phyloP scores from a whole-genome alignment of 2,888 invertebrate species.

The Andrena flavipes region DNA sequence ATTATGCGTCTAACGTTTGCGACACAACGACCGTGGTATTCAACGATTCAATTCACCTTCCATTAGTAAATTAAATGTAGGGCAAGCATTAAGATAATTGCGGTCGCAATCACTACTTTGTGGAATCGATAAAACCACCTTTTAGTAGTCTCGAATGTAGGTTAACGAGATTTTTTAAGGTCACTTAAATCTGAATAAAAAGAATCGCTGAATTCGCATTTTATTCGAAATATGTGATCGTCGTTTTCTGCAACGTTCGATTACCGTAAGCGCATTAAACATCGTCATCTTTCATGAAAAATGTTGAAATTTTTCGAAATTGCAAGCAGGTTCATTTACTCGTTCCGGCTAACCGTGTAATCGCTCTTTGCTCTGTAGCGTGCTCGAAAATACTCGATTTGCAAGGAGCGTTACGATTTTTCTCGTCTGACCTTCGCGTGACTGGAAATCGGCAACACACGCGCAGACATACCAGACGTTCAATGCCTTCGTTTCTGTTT shows the following conservation, averaged over 20 bases:
- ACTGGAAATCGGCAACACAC: constrained; percentile 44
- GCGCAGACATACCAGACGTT: neutral
- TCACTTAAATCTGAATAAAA: too few relatives aligned
- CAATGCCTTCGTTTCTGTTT: constrained; percentile 17
- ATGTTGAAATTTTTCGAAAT: constrained; percentile 12
- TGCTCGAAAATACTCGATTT: constrained; percentile 23
- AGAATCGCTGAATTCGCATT: too few relatives aligned
- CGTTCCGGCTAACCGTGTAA: neutral
- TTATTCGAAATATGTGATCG: too few relatives aligned
- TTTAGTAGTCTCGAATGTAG: constrained; percentile 38
- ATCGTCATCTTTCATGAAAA: neutral
- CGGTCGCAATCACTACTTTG: neutral
- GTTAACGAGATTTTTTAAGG: constrained; percentile 3
- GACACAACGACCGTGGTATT: too few relatives aligned
- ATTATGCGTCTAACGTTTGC: too few relatives aligned
- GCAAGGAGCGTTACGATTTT: constrained; percentile 15
- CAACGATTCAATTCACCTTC: neutral
- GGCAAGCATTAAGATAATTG: constrained; percentile 9
- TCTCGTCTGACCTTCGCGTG: constrained; percentile 58
- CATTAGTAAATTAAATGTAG: neutral
- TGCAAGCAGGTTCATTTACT: neutral
- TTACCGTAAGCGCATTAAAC: too few relatives aligned
- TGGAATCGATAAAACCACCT: constrained; percentile 24
- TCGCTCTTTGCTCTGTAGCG: neutral
- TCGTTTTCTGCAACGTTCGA: too few relatives aligned